Evolutionary conservation across 2,113 vertebrate species (phyloP).

Genomic region (Oryzias curvinotus): DNA sequence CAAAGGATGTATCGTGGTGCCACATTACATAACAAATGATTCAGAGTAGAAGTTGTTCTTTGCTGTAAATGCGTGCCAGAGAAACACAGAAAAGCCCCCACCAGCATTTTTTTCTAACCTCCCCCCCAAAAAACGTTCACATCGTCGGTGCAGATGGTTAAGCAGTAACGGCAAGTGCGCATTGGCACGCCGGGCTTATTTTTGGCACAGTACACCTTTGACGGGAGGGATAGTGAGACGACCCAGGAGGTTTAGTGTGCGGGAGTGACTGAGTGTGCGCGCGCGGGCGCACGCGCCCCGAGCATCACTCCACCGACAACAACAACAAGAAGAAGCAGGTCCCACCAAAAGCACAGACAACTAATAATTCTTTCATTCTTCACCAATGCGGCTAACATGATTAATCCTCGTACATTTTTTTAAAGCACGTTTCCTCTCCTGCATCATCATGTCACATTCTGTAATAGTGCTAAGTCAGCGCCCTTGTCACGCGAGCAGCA

Average conservation of each 20-base stretch:
- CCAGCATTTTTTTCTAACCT: too few species aligned
- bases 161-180: too few species aligned
- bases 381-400: too few species aligned
- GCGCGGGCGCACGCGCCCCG: slow-evolving; percentile 7
- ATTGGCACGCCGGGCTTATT: background rate
- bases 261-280: background rate
- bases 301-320: slow-evolving; percentile 51
- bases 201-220: slow-evolving; percentile 36
- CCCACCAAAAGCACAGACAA: slow-evolving; percentile 37
- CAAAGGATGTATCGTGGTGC: slow-evolving; percentile 67
- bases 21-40: slow-evolving; percentile 74
- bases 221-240: slow-evolving; percentile 35
- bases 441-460: slow-evolving; percentile 42
- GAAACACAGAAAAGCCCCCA: slow-evolving; percentile 3
- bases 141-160: slow-evolving; percentile 1
- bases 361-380: background rate
- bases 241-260: slow-evolving; percentile 11
- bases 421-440: background rate
- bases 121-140: background rate
- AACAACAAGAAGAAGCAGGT: slow-evolving; percentile 63
- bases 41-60: slow-evolving; percentile 63
- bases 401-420: background rate
- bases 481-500: slow-evolving; percentile 42
- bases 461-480: slow-evolving; percentile 58
- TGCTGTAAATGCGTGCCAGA: slow-evolving; percentile 46